Evolutionary conservation across 2,113 vertebrate species (phyloP), one percentile per base, ranked within the genome.

Genomic region (Tychaedon coryphoeus): DNA sequence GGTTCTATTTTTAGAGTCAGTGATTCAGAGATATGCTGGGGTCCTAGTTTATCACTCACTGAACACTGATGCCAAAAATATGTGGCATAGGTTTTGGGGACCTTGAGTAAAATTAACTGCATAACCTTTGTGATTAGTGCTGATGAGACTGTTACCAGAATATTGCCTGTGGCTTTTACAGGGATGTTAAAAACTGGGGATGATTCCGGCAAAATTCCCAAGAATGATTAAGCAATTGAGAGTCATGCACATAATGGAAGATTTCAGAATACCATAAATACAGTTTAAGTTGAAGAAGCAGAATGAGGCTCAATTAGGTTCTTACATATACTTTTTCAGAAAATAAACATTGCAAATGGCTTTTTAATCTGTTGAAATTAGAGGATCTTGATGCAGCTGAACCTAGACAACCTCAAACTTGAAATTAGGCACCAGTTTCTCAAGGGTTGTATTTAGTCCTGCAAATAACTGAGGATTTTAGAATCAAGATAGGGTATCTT

Each of bases 201-300:
- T 61, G 45, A n/a, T 69, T 86, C 56, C 77, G 69, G 53, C 38
- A 95, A 81, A 88, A 81, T 71, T 84, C 70, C 48, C 26, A 54
- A 72, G 73, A 92, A 87, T 75, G 45, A 89, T 90, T 91, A 95
- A 95, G 70, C 53, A 89, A 74, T 92, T 92, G 72, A 48, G 23
- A 92, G 76, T 78, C 42, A 78, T 29, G 31, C 31, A 74, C n/a
- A 20, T 67, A 78, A 65, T 45, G n/a, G 73, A 84, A 93, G 48
- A 89, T 71, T 95, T 91, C 58, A 74, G 57, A 95, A 81, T 84
- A 69, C 20, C 42, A 33, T 91, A 89, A 89, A 64, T 78, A 78
- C 2, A 4, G 57, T 70, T 86, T 77, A n/a, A 77, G 13, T 80
- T 88, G 62, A 76, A 90, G 50, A 73, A 78, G 34, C 54, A 92